A percentile compares a stretch with the other conserved stretches of the same genome.
Conservation (phyloP, 2,113 vertebrate genomes). For the Suricata suricatta region DNA sequence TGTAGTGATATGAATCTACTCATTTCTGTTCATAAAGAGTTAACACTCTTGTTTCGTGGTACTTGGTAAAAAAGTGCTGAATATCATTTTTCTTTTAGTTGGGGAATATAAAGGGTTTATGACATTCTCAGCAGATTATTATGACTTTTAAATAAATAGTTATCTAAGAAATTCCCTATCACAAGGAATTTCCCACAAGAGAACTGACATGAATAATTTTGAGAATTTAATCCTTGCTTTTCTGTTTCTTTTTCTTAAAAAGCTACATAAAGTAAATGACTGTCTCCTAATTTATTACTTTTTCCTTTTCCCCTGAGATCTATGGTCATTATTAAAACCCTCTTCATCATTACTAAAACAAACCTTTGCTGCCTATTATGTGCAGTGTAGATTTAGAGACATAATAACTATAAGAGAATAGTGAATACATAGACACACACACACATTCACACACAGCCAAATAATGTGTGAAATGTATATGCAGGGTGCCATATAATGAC, state of each 20-base stretch:
- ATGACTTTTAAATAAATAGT: background rate
- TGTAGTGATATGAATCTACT: background rate
- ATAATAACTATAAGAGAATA: background rate
- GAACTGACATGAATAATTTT: background rate
- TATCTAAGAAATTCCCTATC: background rate
- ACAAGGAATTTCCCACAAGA: background rate
- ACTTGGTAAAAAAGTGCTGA: slow-evolving; percentile 14
- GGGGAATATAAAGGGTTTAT: background rate
- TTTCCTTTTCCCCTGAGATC: background rate
- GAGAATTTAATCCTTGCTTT: background rate
- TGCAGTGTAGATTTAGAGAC: background rate
- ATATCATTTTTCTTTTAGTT: background rate
- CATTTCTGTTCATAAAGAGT: slow-evolving; percentile 10
- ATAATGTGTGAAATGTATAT: background rate
- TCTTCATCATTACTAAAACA: background rate
- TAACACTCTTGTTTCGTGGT: background rate
- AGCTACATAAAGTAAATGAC: background rate
- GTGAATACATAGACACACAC: background rate
- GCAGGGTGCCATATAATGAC: background rate
- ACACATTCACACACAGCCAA: background rate
- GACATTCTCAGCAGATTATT: background rate
- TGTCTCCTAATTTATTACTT: background rate
- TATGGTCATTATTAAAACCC: background rate
- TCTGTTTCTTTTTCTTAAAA: background rate
- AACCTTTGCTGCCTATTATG: background rate